A percentile compares a stretch with the other conserved stretches of the same genome.
phyloP scores from a whole-genome alignment of 2,113 vertebrate species.

The Syrrhaptes paradoxus region DNA sequence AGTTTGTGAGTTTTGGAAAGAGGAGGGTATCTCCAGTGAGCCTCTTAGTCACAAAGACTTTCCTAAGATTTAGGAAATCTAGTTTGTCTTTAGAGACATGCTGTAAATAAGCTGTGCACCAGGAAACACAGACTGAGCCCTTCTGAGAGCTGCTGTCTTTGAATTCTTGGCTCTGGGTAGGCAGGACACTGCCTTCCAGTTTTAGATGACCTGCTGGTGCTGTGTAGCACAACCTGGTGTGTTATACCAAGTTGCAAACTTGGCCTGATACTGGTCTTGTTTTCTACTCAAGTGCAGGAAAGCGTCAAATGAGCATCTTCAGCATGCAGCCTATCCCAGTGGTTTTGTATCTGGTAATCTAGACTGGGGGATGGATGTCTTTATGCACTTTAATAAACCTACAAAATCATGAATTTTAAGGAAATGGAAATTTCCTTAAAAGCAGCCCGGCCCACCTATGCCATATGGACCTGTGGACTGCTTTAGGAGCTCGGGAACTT shows the following conservation, averaged over 20 bases:
- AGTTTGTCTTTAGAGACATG: neutral
- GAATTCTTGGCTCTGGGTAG: neutral
- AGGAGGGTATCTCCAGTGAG: neutral
- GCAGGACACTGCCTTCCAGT: neutral
- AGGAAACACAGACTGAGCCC: neutral
- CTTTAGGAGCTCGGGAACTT: neutral
- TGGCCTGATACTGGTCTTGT: neutral
- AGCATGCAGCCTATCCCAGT: fast-evolving
- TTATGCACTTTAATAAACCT: neutral
- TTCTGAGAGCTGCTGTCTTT: neutral
- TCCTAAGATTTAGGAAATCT: neutral
- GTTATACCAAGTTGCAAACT: neutral
- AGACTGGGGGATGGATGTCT: neutral
- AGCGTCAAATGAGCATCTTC: neutral
- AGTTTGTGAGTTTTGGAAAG: neutral
- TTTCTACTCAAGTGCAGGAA: neutral
- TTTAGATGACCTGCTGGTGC: neutral
- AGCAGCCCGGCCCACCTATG: neutral
- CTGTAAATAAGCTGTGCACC: neutral
- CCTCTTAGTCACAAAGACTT: neutral
- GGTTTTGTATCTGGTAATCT: neutral
- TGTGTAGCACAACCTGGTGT: neutral
- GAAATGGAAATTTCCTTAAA: neutral
- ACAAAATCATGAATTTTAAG: neutral
- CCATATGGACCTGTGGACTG: neutral